Base-by-base conservation (phyloP, 2,797 vertebrate genomes). In the Corythornis leucogaster region DNA sequence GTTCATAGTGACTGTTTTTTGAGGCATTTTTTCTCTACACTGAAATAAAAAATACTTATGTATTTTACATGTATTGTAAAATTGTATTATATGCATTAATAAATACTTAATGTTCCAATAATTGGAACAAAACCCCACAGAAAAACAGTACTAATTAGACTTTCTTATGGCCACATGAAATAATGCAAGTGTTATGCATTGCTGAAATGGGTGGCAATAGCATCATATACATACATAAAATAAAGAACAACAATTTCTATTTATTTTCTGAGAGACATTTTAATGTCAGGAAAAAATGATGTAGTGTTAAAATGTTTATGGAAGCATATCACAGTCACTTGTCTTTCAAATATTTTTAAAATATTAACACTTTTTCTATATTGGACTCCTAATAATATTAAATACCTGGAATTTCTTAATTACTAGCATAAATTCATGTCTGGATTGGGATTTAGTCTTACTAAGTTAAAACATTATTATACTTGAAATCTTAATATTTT, bases 401-500 rank as follows among this genome's bases (percentile, higher is more conserved):
- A 91, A 74, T 40, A 26, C 6, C 28, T 84, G 8, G 38, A 92
- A 67, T 48, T 70, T 79, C 57, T 87, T 57, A 66, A 84, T 76
- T 86, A 86, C 76, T 88, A 86, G 28, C 53, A 80, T 38, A 80
- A 70, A 68, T 81, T 58, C 63, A 8, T n/a, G 33, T 19, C 54
- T 88, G 53, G 33, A 48, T 58, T 88, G 68, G 78, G 64, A 91
- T 82, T 92, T 79, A 89, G 5, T 64, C 30, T 79, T 76, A 42
- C 28, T 64, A 59, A 74, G 1, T 67, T 77, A 77, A 79, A 85
- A 18, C 4, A 43, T 26, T 86, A 42, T 12, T 61, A 28, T 45
- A 43, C 21, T 53, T 82, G 35, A 80, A 64, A 90, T 77, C 73
- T 90, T 80, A 93, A 74, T 86, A 93, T 74, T 93, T 82, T 82